Evolutionary conservation across 2,888 invertebrate genomes (phyloP).

Genomic region (Emmelina monodactyla): DNA sequence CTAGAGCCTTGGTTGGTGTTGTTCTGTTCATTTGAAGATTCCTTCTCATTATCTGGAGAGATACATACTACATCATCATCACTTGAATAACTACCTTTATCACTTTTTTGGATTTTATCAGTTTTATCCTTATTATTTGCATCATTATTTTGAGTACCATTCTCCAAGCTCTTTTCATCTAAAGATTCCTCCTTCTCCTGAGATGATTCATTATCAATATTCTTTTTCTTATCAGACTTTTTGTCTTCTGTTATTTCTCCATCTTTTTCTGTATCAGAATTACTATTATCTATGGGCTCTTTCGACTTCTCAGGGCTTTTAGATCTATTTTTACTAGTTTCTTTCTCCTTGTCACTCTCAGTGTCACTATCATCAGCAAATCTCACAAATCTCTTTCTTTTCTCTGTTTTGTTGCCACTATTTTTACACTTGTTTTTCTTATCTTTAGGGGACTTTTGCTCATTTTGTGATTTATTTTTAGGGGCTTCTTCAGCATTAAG

Average conservation of each 20-base stretch:
- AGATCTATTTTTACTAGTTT: conserved; percentile 12
- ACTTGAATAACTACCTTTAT: neutral
- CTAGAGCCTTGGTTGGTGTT: no score
- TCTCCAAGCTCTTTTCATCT: neutral
- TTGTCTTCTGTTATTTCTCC: conserved; percentile 6
- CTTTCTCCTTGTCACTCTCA: no score
- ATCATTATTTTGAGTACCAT: conserved; percentile 3
- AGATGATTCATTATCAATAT: conserved; percentile 1
- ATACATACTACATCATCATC: conserved; percentile 6
- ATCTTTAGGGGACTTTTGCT: no score
- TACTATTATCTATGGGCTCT: conserved; percentile 5
- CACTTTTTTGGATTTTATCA: no score
- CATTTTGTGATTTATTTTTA: neutral
- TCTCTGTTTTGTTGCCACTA: no score
- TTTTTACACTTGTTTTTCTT: no score
- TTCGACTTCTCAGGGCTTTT: no score
- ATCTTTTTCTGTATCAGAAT: conserved; percentile 15
- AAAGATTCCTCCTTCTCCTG: neutral
- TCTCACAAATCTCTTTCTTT: no score
- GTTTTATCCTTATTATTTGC: conserved; percentile 3
- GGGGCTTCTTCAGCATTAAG: conserved; percentile 3
- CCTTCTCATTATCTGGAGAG: conserved; percentile 8
- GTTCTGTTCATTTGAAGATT: conserved; percentile 2
- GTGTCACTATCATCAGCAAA: no score
- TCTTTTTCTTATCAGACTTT: conserved; percentile 2